Evolutionary conservation across 2,113 vertebrate species (phyloP).

Genomic region (Platichthys stellatus): DNA sequence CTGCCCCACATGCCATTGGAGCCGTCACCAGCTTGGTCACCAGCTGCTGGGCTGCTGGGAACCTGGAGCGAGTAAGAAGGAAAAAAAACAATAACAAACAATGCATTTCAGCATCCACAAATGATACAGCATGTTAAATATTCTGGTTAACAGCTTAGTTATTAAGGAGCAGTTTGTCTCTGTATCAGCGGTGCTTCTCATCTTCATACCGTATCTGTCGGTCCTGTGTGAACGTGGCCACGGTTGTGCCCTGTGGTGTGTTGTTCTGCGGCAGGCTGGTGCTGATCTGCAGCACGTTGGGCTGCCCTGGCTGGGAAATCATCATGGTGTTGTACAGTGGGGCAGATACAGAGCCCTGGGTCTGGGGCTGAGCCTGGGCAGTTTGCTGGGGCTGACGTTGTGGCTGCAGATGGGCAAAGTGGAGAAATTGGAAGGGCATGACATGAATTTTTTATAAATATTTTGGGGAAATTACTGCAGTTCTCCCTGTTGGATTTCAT

Average conservation of each 20-base stretch:
- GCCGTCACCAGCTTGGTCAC: slow-evolving; percentile 96
- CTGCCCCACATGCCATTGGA: slow-evolving; percentile 91
- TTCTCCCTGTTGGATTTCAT: no score
- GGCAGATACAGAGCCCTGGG: slow-evolving; percentile 83
- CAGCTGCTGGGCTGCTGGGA: slow-evolving; percentile 94
- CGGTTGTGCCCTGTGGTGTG: slow-evolving; percentile 86
- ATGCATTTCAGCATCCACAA: neutral
- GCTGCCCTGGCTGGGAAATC: slow-evolving; percentile 90
- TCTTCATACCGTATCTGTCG: slow-evolving; percentile 87
- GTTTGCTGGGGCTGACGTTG: slow-evolving; percentile 68
- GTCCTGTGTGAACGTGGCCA: slow-evolving; percentile 91
- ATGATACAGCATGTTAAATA: neutral
- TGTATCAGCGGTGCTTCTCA: neutral
- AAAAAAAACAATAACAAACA: neutral
- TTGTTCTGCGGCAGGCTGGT: slow-evolving; percentile 88
- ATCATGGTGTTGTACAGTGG: slow-evolving; percentile 97
- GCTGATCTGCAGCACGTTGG: slow-evolving; percentile 92
- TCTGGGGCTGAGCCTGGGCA: slow-evolving; percentile 75
- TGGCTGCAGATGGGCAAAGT: slow-evolving; percentile 22
- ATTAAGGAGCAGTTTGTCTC: neutral
- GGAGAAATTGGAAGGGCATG: neutral
- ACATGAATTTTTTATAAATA: slow-evolving; percentile 7
- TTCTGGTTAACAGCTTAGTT: neutral
- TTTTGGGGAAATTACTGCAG: neutral
- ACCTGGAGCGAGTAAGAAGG: slow-evolving; percentile 79